Base-by-base conservation (phyloP, 2,797 vertebrate species). In the Myotis daubentonii region DNA sequence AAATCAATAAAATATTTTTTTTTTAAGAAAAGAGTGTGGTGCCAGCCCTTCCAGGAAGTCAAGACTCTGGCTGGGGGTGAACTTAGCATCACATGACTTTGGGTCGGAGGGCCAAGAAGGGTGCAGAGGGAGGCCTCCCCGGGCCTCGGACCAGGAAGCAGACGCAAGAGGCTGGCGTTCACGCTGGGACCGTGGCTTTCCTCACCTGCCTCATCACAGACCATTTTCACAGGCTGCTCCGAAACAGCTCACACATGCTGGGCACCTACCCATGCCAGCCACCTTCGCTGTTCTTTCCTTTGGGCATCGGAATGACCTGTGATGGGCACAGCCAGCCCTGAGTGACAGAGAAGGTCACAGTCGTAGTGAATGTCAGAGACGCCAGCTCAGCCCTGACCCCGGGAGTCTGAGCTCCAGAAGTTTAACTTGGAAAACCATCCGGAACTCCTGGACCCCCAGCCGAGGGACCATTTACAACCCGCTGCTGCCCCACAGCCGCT, bases 121-220 rank as follows among this genome's bases (percentile, higher is more conserved):
- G 3, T 1, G n/a, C 1, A 3, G 65, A 57, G 8, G 8, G 23
- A 93, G 13, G 11, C 8, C 28, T 36, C 25, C 22, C 15, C 11
- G 11, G 23, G 15, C 11, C 12, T 28, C 75, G 66, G 33, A 44
- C 36, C 30, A 15, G 28, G 49, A 62, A 19, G 44, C 19, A 6
- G 2, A 16, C 6, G 9, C 0, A 9, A n/a, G 41, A 2, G 6
- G 57, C 51, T 22, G 44, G 11, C 3, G 55, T 16, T 0, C 4
- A 6, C 0, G n/a, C 68, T 12, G 28, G 28, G 65, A 36, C 23
- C 1, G 15, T 1, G 16, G 57, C 17, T 3, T 20, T 33, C 38
- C 33, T 13, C 9, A 38, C 19, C 36, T 23, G 11, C 16, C 13
- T 51, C 16, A 5, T 3, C 25, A 4, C 5, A 15, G 10, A 75